Evolutionary conservation across 2,888 invertebrate genomes (phyloP).

Genomic region (Halictus quadricinctus): DNA sequence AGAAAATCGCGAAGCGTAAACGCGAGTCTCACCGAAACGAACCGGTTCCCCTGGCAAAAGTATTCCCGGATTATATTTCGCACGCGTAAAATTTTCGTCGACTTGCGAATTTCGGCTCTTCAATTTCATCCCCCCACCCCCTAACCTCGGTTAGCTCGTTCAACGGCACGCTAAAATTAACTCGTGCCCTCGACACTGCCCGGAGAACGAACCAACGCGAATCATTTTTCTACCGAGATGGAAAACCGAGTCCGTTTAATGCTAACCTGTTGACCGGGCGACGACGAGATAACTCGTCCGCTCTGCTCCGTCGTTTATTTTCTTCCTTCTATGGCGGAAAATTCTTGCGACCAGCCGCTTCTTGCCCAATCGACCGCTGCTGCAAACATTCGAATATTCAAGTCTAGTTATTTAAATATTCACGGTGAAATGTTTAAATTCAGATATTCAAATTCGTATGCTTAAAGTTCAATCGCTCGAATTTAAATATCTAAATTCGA

Average conservation of each 20-base stretch:
- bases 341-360: neutral
- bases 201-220: slow-evolving; percentile 13
- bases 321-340: neutral
- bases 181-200: slow-evolving; percentile 51
- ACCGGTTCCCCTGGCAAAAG: slow-evolving; percentile 15
- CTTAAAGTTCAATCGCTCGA: neutral
- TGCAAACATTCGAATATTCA: neutral
- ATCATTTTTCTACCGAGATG: slow-evolving; percentile 40
- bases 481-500: neutral
- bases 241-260: slow-evolving; percentile 6
- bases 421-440: neutral
- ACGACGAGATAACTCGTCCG: neutral
- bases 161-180: slow-evolving; percentile 61
- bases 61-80: slow-evolving; percentile 45
- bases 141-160: slow-evolving; percentile 11
- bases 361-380: neutral
- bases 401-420: neutral
- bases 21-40: neutral
- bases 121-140: slow-evolving; percentile 34
- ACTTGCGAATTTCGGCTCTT: slow-evolving; percentile 52
- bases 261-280: neutral
- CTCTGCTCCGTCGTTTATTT: neutral
- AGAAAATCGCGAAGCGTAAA: neutral
- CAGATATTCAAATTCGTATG: neutral
- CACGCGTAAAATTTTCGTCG: slow-evolving; percentile 53